These are phyloP conservation scores for Rhinopomastus cyanomelas DNA, from an alignment of 2,113 vertebrate species.

Conservation along the genomic window DNA sequence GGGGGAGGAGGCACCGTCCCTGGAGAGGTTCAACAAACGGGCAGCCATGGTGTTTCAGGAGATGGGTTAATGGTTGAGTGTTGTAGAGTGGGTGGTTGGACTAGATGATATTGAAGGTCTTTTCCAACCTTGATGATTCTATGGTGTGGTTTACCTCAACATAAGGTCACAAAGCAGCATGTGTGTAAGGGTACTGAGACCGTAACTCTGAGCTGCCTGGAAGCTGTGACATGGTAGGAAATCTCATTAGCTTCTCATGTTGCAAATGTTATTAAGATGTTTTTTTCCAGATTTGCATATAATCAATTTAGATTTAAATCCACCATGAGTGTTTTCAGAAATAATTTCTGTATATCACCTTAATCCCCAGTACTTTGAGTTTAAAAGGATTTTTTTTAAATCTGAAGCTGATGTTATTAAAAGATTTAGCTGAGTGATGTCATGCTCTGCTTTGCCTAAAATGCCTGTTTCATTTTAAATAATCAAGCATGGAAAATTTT, in stretches of 20 bases:
- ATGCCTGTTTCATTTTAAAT: not conserved
- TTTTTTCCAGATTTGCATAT: not conserved
- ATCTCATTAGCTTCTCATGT: accelerated
- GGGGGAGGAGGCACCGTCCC: no score
- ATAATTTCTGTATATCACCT: not conserved
- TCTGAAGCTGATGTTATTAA: not conserved
- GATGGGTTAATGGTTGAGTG: no score
- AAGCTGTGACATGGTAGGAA: not conserved
- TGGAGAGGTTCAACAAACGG: no score
- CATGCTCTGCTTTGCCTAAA: not conserved
- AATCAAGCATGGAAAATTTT: not conserved
- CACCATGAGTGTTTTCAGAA: not conserved
- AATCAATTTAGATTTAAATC: not conserved
- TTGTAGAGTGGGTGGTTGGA: no score
- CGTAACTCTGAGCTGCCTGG: not conserved
- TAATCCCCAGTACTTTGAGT: not conserved
- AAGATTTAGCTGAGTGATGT: not conserved
- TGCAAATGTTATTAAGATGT: not conserved
- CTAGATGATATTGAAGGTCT: no score
- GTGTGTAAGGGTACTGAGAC: not conserved
- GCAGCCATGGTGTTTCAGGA: no score
- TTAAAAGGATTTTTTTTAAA: not conserved
- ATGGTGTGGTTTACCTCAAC: not conserved
- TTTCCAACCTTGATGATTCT: no score
- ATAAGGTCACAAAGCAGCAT: not conserved